Evolutionary conservation across 2,888 invertebrate species (phyloP).

Genomic region (Heliothis peltigera): DNA sequence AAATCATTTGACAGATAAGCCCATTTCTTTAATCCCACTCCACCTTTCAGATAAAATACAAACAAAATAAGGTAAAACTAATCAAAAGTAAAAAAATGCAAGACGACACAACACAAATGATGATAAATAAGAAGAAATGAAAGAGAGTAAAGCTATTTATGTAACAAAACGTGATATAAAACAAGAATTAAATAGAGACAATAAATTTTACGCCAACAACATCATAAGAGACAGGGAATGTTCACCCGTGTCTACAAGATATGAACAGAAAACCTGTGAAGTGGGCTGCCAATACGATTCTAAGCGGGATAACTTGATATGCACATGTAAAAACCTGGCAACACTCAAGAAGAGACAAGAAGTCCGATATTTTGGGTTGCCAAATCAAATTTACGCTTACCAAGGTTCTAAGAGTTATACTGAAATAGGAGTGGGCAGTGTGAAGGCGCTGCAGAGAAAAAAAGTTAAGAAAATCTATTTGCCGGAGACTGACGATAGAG

Average conservation of each 20-base stretch:
- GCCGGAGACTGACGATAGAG: constrained; percentile 76
- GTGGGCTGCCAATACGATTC: constrained; percentile 72
- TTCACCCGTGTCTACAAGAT: constrained; percentile 27
- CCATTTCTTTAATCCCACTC: background rate
- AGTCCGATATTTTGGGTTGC: constrained; percentile 58
- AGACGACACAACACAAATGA: constrained; percentile 64
- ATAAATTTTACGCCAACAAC: constrained; percentile 43
- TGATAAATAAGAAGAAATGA: constrained; percentile 78
- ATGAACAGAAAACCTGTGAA: constrained; percentile 59
- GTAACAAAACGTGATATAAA: constrained; percentile 66
- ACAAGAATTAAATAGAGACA: constrained; percentile 35
- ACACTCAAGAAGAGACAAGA: constrained; percentile 56
- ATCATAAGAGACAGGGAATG: constrained; percentile 36
- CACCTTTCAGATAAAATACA: constrained; percentile 21
- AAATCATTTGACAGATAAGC: too few relatives aligned
- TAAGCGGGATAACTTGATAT: constrained; percentile 64
- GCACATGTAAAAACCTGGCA: constrained; percentile 63
- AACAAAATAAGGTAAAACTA: constrained; percentile 28
- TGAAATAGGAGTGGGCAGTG: constrained; percentile 75
- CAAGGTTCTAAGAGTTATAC: constrained; percentile 68
- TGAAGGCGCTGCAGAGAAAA: constrained; percentile 71
- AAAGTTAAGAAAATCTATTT: constrained; percentile 74
- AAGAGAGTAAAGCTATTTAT: constrained; percentile 72
- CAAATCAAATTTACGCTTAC: constrained; percentile 68
- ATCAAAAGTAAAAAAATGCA: constrained; percentile 39